These are phyloP conservation scores for Triops cancriformis DNA, from an alignment of 1,140 invertebrate genomes.

Conservation along the genomic window DNA sequence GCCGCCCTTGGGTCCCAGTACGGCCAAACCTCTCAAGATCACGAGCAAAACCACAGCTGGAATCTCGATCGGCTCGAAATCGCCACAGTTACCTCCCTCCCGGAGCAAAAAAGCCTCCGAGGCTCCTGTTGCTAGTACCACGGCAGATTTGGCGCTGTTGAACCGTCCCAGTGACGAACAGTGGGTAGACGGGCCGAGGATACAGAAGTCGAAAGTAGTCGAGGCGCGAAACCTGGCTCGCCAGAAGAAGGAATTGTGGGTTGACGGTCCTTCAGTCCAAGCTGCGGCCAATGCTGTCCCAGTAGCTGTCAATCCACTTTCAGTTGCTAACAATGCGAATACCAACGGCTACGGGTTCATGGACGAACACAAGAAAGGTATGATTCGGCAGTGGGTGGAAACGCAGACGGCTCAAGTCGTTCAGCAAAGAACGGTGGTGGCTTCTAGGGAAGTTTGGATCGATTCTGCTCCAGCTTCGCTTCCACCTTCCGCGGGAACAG, in stretches of 20 bases:
- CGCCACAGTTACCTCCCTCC: neutral
- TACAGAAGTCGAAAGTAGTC: slow-evolving; percentile 60
- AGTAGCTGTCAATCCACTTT: slow-evolving; percentile 41
- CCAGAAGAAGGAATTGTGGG: slow-evolving; percentile 82
- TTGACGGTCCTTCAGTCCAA: slow-evolving; percentile 62
- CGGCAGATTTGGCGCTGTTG: neutral
- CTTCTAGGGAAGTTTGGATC: slow-evolving; percentile 49
- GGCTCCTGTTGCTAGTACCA: neutral
- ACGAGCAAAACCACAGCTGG: neutral
- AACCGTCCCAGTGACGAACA: slow-evolving; percentile 60
- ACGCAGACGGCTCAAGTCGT: slow-evolving; percentile 52
- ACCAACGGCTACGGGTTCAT: slow-evolving; percentile 69
- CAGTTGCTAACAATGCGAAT: slow-evolving; percentile 37
- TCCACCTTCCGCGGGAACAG: neutral
- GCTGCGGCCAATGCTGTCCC: slow-evolving; percentile 35
- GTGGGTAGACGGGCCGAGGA: slow-evolving; percentile 90
- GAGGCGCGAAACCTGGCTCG: slow-evolving; percentile 68
- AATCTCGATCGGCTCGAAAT: neutral
- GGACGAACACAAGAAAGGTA: slow-evolving; percentile 81
- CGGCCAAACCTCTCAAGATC: neutral
- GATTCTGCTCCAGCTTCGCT: slow-evolving; percentile 41
- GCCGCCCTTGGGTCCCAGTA: slow-evolving; percentile 22
- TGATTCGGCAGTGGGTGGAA: slow-evolving; percentile 89
- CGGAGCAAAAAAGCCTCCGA: slow-evolving; percentile 21
- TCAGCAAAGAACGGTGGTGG: neutral